A percentile compares a stretch with the other conserved stretches of the same genome.
These are phyloP conservation scores for Columba guinea DNA, from an alignment of 2,797 vertebrate species.

Conservation along the genomic window DNA sequence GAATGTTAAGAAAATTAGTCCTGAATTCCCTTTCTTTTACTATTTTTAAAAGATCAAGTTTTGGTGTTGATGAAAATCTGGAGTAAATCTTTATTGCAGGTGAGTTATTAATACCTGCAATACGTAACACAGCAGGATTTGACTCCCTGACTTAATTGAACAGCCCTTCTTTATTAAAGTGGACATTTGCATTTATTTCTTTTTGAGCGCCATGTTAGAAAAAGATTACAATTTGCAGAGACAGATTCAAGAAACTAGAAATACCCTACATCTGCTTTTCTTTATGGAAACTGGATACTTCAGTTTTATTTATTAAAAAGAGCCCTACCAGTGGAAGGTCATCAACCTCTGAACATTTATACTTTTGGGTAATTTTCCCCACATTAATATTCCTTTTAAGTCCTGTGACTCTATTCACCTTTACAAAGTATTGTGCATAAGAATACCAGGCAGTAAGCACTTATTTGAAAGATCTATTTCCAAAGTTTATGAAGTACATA, in stretches of 20 bases:
- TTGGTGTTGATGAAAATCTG: background rate
- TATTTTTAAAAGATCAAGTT: background rate
- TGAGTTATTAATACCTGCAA: background rate
- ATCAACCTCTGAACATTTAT: background rate
- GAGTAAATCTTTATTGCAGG: background rate
- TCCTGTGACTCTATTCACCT: slow-evolving; percentile 1
- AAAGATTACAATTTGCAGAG: background rate
- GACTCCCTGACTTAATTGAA: background rate
- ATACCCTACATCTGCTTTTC: background rate
- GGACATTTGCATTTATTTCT: background rate
- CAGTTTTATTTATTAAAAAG: background rate
- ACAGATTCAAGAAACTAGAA: background rate
- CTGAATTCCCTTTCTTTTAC: background rate
- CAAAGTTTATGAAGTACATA: slow-evolving; percentile 37
- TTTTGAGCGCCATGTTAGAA: background rate
- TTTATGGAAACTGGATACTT: background rate
- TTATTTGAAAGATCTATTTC: slow-evolving; percentile 30
- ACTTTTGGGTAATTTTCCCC: background rate
- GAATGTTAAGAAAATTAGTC: background rate
- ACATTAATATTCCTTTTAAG: slow-evolving; percentile 34
- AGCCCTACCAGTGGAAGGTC: background rate
- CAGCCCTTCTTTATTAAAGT: background rate
- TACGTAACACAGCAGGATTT: background rate
- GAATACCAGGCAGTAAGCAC: slow-evolving; percentile 10
- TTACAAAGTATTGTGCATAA: background rate